Conservation (phyloP, 1,140 invertebrate species). For the Psix sp. region DNA sequence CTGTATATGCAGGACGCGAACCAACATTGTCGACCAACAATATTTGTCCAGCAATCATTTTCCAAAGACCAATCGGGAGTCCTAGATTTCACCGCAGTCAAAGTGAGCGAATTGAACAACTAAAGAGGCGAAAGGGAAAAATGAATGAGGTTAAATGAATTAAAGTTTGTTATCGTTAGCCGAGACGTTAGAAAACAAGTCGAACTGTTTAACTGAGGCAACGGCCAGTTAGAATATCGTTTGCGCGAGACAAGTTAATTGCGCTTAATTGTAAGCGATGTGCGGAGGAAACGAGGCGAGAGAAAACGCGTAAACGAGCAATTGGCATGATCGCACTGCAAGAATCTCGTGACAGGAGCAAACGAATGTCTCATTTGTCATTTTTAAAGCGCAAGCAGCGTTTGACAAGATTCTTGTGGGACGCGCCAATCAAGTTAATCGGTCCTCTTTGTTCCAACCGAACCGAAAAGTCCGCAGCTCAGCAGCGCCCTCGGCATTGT, state of each 20-base stretch:
- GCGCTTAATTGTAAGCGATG: conserved; percentile 59
- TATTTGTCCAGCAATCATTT: too few relatives aligned
- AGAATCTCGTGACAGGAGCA: conserved; percentile 37
- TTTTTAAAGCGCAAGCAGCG: conserved; percentile 22
- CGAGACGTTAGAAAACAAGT: too few relatives aligned
- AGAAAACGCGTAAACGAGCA: conserved; percentile 58
- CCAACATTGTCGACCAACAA: background rate
- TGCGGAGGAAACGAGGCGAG: conserved; percentile 49
- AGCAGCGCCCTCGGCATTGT: too few relatives aligned
- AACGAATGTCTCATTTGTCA: conserved; percentile 46
- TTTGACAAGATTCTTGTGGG: conserved; percentile 15
- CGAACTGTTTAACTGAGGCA: too few relatives aligned
- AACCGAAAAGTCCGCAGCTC: background rate
- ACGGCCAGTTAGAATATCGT: too few relatives aligned
- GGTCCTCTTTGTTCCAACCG: background rate
- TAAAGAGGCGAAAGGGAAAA: too few relatives aligned
- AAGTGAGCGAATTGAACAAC: too few relatives aligned
- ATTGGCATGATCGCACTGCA: conserved; percentile 40
- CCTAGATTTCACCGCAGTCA: too few relatives aligned
- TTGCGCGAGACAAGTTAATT: conserved; percentile 43
- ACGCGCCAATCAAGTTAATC: conserved; percentile 5
- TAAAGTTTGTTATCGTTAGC: too few relatives aligned
- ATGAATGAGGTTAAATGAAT: too few relatives aligned
- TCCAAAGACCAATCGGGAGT: too few relatives aligned
- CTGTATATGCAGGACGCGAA: conserved; percentile 46